A percentile compares a stretch with the other conserved stretches of the same genome.
Conservation (phyloP, 2,888 invertebrate genomes). For the Pemphredon lugubris region DNA sequence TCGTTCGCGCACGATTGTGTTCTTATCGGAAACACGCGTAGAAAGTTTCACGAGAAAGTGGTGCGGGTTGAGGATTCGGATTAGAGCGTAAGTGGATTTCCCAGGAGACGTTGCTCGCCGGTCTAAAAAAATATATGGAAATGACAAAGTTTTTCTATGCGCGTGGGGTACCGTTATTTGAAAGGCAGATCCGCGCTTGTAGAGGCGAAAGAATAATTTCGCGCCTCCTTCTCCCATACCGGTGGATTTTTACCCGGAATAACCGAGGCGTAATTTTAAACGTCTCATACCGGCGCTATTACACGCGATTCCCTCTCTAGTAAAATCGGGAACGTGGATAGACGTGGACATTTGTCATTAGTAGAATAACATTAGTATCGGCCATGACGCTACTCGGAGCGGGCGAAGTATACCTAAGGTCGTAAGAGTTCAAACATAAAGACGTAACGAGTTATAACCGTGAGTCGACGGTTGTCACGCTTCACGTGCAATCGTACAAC, state of each 20-base stretch:
- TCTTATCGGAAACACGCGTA: background rate
- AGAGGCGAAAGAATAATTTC: slow-evolving; percentile 65
- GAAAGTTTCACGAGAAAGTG: slow-evolving; percentile 27
- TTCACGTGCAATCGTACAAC: too few species aligned
- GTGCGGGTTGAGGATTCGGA: slow-evolving; percentile 57
- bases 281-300: too few species aligned
- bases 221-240: slow-evolving; percentile 24
- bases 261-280: background rate
- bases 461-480: too few species aligned
- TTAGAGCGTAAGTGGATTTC: slow-evolving; percentile 59
- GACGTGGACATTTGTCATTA: too few species aligned
- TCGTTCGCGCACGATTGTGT: too few species aligned
- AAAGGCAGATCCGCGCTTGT: slow-evolving; percentile 62
- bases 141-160: slow-evolving; percentile 62
- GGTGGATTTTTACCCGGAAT: slow-evolving; percentile 35
- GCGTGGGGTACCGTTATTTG: slow-evolving; percentile 58
- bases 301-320: too few species aligned
- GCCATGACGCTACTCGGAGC: too few species aligned
- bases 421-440: too few species aligned
- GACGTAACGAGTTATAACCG: too few species aligned
- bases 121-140: slow-evolving; percentile 58
- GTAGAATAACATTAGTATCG: too few species aligned
- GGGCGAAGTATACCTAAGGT: too few species aligned
- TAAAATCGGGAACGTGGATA: too few species aligned
- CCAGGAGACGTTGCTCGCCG: slow-evolving; percentile 46